Evolutionary conservation across 2,888 invertebrate species (phyloP).

Genomic region (Linnaemya tessellans): DNA sequence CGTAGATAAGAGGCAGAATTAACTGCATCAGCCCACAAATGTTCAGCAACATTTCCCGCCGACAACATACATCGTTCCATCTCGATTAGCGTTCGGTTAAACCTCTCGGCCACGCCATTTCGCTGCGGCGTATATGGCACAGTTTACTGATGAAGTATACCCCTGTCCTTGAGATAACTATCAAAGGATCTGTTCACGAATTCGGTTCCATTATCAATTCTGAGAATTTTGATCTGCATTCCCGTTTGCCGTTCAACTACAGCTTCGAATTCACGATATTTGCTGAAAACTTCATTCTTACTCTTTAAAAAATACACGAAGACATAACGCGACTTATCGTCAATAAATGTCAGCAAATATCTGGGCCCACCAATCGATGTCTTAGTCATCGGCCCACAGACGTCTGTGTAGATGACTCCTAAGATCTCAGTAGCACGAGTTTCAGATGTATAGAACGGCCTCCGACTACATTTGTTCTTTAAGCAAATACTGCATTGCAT

Average conservation of each 20-base stretch:
- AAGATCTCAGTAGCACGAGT: conserved; percentile 39
- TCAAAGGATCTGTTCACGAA: background rate
- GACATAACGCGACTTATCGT: too few relatives aligned
- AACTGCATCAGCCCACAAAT: too few relatives aligned
- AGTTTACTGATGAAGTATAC: conserved; percentile 49
- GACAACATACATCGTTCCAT: too few relatives aligned
- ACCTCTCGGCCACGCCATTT: too few relatives aligned
- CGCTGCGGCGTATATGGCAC: conserved; percentile 51
- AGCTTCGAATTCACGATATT: conserved; percentile 50
- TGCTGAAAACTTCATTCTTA: too few relatives aligned
- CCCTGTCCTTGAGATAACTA: conserved; percentile 10
- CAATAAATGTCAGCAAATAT: too few relatives aligned
- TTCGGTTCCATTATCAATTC: conserved; percentile 51
- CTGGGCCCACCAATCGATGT: too few relatives aligned
- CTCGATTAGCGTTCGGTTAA: conserved; percentile 35
- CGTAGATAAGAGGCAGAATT: too few relatives aligned
- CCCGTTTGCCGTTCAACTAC: conserved; percentile 59
- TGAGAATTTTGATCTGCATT: conserved; percentile 41
- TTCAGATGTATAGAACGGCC: conserved; percentile 38
- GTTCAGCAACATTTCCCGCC: too few relatives aligned
- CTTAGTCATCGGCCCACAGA: too few relatives aligned
- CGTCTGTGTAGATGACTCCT: conserved; percentile 36
- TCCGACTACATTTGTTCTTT: conserved; percentile 20
- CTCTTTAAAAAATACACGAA: too few relatives aligned
- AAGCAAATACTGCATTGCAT: conserved; percentile 40